Evolutionary conservation across 92 coral and sea anemone genomes (phyloP).

Genomic region (Phenganax subtilis): DNA sequence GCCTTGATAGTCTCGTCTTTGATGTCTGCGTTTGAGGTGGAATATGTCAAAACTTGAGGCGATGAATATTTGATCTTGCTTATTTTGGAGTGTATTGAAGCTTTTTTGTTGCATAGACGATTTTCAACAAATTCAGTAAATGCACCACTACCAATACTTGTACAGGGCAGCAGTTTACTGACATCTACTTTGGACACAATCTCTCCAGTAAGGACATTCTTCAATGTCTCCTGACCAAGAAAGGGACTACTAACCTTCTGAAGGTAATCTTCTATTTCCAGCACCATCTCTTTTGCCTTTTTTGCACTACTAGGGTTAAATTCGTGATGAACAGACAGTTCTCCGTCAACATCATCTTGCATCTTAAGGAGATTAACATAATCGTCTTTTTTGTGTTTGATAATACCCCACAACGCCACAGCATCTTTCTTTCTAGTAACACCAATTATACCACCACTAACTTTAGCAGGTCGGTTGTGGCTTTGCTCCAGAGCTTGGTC

Average conservation of each 20-base stretch:
- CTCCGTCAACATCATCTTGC: constrained; percentile 17
- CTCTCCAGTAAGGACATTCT: constrained; percentile 19
- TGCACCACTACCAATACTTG: not conserved
- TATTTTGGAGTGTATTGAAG: constrained; percentile 14
- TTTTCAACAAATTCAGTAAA: constrained; percentile 9
- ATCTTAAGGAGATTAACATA: constrained; percentile 25
- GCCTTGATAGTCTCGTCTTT: constrained; percentile 33
- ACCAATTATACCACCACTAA: constrained; percentile 2
- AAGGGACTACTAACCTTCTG: not conserved
- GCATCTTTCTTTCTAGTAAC: constrained; percentile 29
- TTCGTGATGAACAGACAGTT: constrained; percentile 5
- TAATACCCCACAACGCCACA: constrained; percentile 23
- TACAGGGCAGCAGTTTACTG: not conserved
- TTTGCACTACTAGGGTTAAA: not conserved
- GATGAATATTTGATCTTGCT: constrained; percentile 14
- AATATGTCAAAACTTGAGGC: constrained; percentile 1
- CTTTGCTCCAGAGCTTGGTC: not conserved
- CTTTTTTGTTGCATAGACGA: not conserved
- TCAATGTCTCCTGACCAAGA: constrained; percentile 11
- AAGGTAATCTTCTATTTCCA: not conserved
- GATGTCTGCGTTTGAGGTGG: constrained; percentile 19
- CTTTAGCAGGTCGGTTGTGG: constrained; percentile 1
- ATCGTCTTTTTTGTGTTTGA: constrained; percentile 27
- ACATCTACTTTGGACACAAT: constrained; percentile 9
- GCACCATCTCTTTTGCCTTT: no score